Percentiles rank a stretch among this genome's conserved stretches.
Evolutionary conservation across 2,113 vertebrate genomes (phyloP).

Genomic region (Eublepharis macularius): DNA sequence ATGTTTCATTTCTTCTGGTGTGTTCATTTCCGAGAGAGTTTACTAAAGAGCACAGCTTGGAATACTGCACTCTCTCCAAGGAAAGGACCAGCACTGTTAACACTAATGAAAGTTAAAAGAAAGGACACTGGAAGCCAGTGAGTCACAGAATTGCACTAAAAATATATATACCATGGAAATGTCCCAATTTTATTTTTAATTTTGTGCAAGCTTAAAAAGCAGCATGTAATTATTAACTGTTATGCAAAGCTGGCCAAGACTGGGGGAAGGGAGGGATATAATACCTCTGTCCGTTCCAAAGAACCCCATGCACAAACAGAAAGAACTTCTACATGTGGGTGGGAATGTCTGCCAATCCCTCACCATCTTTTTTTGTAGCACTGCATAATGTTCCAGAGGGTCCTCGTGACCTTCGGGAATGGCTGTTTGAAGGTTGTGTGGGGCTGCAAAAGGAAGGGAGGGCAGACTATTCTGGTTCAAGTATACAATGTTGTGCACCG

Average conservation of each 20-base stretch:
- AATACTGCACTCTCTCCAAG: not conserved
- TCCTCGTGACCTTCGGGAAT: not conserved
- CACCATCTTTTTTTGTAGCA: too few species aligned
- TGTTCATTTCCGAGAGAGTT: not conserved
- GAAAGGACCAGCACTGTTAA: not conserved
- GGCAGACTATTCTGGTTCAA: not conserved
- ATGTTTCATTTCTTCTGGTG: not conserved
- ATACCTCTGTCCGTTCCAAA: not conserved
- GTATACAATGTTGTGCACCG: not conserved
- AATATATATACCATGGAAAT: not conserved
- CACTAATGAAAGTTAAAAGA: not conserved
- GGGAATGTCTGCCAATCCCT: too few species aligned
- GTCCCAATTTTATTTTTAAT: not conserved
- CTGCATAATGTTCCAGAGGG: not conserved
- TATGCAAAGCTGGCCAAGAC: not conserved
- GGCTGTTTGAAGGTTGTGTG: not conserved
- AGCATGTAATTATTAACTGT: slow-evolving; percentile 11
- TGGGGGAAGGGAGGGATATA: not conserved
- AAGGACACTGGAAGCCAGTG: not conserved
- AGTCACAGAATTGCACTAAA: not conserved
- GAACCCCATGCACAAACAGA: not conserved
- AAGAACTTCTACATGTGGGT: not conserved
- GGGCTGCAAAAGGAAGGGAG: not conserved
- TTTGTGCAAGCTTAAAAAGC: not conserved
- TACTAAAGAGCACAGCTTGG: not conserved